Evolutionary conservation across 37 sponge, comb jelly and placozoan genomes (phyloP), one percentile per base, ranked within the genome.

Genomic region (Eunapius fragilis): DNA sequence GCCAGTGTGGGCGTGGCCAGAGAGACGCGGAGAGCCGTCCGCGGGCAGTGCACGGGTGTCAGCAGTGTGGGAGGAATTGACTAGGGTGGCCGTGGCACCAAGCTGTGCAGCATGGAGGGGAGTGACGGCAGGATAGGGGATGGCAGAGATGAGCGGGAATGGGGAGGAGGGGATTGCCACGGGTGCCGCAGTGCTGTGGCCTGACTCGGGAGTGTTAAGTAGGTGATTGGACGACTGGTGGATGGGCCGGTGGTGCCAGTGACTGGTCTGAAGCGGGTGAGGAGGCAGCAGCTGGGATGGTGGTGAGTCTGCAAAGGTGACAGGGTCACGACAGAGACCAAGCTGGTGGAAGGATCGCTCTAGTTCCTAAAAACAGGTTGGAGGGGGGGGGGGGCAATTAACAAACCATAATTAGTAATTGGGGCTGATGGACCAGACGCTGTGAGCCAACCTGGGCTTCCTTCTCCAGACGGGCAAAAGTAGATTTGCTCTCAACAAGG

Each of bases 401-500:
- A 41, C 6, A 41, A 41, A 9, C 6, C 3, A 41, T 41, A 9
- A 6, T 6, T 9, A 41, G 6, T 41, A 41, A 41, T 6, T 6
- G 6, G 6, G 6, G 41, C 6, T 41, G 41, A 41, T 41, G 6
- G n/a, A n/a, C n/a, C n/a, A n/a, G n/a, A n/a, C n/a, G 6, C 41
- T 41, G 6, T 17, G 58, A 17, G 14, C 14, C 17, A 19, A 58
- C 58, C 58, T 58, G 58, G n/a, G 88, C 85, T 76, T 92, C 92
- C 45, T 82, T 87, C 38, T 92, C 92, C 70, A 92, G 38, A 11
- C 86, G 83, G 31, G 58, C 77, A 75, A 92, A 80, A 6, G 88
- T 75, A 0, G 85, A 85, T 81, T 77, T 88, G 30, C 82, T 84
- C 35, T 92, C 92, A 9, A 77, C 76, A 23, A 92, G 41, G 28